Percentiles rank a stretch among this genome's conserved stretches.
Conservation (phyloP, 2,113 vertebrate species). For the Centrocercus urophasianus region DNA sequence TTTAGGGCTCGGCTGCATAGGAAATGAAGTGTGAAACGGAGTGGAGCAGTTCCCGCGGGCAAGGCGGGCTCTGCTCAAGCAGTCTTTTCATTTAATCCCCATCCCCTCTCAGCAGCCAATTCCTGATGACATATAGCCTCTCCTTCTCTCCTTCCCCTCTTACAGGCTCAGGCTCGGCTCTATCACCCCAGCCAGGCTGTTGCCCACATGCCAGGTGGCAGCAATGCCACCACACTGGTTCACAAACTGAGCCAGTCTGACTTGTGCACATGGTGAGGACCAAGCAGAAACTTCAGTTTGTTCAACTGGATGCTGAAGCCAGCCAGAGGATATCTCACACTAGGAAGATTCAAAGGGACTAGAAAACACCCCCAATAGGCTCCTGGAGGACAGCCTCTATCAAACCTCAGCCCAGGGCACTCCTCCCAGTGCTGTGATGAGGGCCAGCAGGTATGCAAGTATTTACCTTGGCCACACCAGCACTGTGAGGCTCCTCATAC, state of each 20-base stretch:
- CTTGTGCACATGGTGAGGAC: neutral
- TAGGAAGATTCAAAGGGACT: neutral
- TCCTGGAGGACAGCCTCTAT: neutral
- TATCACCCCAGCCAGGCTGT: neutral
- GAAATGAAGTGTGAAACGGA: neutral
- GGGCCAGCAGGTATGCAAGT: neutral
- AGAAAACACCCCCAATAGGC: neutral
- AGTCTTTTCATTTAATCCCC: neutral
- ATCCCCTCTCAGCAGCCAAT: neutral
- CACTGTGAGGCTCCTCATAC: neutral
- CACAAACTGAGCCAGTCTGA: rapidly evolving
- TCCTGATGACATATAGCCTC: neutral
- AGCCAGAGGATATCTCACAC: neutral
- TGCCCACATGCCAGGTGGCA: neutral
- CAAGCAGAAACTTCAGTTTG: neutral
- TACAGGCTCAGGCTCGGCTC: rapidly evolving
- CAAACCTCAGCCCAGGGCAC: neutral
- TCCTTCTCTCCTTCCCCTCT: neutral
- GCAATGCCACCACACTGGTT: rapidly evolving
- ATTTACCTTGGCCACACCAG: neutral
- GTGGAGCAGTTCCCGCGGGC: neutral
- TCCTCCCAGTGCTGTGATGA: neutral
- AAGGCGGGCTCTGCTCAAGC: neutral
- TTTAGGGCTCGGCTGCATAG: neutral
- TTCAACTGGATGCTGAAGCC: neutral